phyloP scores from a whole-genome alignment of 2,113 vertebrate genomes.

The Microcebus ravelobensis region DNA sequence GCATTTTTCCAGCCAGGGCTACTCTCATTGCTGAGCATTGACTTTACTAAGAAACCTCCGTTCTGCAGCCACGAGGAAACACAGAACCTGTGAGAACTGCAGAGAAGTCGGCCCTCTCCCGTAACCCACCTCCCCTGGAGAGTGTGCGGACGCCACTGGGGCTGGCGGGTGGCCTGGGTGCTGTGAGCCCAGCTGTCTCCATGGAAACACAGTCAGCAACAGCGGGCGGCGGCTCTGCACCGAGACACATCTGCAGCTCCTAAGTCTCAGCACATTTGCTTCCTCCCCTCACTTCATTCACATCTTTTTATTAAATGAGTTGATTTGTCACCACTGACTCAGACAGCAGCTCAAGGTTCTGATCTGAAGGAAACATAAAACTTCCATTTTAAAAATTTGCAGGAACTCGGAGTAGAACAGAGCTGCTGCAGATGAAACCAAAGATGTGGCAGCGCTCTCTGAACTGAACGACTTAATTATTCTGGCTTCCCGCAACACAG shows the following conservation, averaged over 20 bases:
- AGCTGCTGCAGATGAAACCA: constrained; percentile 34
- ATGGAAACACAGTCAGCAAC: constrained; percentile 61
- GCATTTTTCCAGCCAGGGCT: constrained; percentile 23
- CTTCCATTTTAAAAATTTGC: constrained; percentile 48
- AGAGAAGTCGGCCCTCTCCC: not conserved
- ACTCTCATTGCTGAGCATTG: not conserved
- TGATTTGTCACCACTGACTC: constrained; percentile 69
- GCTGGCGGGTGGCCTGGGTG: not conserved
- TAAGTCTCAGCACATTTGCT: not conserved
- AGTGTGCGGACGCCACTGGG: not conserved
- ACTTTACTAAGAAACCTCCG: not conserved
- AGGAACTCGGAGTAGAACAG: not conserved
- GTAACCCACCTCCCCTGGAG: not conserved
- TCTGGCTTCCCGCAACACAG: not conserved
- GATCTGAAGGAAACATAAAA: not conserved
- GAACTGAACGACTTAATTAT: constrained; percentile 53
- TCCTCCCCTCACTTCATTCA: constrained; percentile 5
- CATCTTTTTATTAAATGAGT: constrained; percentile 52
- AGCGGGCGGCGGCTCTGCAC: not conserved
- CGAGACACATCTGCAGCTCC: constrained; percentile 13
- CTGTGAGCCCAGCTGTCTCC: constrained; percentile 21
- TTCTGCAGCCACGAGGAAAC: not conserved
- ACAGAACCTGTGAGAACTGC: not conserved
- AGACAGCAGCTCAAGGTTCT: constrained; percentile 45
- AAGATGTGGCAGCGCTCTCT: not conserved